phyloP scores from a whole-genome alignment of 2,113 vertebrate genomes.

The Anoura caudifer region DNA sequence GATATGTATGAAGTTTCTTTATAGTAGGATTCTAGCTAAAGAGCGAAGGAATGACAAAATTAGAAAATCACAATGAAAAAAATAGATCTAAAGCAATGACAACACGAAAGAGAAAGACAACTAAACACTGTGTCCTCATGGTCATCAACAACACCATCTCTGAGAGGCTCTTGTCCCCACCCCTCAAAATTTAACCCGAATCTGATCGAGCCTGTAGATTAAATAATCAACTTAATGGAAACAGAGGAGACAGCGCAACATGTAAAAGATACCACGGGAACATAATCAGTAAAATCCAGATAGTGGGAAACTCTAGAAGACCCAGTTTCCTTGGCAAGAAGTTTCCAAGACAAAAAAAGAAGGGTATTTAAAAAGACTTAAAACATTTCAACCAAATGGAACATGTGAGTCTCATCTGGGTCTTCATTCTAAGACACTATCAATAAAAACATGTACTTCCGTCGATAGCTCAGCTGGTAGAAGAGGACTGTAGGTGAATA shows the following conservation, averaged over 20 bases:
- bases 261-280: neutral
- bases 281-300: neutral
- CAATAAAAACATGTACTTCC: neutral
- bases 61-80: neutral
- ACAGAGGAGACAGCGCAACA: neutral
- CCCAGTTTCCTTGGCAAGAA: neutral
- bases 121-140: neutral
- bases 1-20: neutral
- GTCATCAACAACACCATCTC: neutral
- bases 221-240: conserved; percentile 5
- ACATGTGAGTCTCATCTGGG: neutral
- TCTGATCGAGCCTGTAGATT: neutral
- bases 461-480: too few species aligned
- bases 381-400: neutral
- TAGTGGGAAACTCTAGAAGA: neutral
- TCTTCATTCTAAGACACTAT: neutral
- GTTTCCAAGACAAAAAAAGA: neutral
- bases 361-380: neutral
- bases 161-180: neutral
- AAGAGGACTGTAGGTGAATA: neutral
- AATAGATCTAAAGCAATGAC: neutral
- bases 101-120: neutral
- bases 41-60: neutral
- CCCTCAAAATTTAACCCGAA: neutral
- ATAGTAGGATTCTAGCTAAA: neutral